phyloP scores from a whole-genome alignment of 2,113 vertebrate genomes.

The Lota lota region DNA sequence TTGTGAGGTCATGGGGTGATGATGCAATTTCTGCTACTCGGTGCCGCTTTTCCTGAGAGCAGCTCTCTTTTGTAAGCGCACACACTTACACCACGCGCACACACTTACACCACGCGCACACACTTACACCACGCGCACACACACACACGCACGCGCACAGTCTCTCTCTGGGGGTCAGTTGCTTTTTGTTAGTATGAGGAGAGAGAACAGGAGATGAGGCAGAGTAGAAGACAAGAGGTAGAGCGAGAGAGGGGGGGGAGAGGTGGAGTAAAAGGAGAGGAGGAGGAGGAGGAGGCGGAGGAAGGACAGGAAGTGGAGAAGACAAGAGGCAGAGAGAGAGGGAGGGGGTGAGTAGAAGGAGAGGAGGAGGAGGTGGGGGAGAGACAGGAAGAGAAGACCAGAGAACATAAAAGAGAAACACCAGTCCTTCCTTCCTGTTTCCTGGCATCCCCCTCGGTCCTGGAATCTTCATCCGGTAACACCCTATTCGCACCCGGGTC shows the following conservation, averaged over 20 bases:
- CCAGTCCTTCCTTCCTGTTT: background rate
- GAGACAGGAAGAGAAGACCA: background rate
- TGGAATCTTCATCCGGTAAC: background rate
- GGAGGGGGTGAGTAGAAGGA: background rate
- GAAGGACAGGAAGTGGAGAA: no score
- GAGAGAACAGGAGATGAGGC: background rate
- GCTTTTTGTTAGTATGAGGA: background rate
- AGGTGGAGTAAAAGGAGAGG: background rate
- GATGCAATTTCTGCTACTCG: slow-evolving; percentile 68
- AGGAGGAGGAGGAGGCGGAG: no score
- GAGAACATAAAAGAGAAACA: background rate
- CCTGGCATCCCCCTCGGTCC: background rate
- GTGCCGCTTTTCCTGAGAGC: slow-evolving; percentile 62
- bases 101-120: slow-evolving; percentile 22
- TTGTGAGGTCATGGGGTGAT: slow-evolving; percentile 62
- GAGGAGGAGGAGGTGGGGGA: background rate
- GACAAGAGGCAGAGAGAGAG: background rate
- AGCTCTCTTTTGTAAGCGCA: slow-evolving; percentile 41
- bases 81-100: no score
- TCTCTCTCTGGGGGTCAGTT: background rate
- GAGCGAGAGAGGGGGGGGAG: background rate
- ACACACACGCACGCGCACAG: slow-evolving; percentile 23
- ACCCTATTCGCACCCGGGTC: background rate
- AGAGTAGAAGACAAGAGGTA: background rate
- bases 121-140: slow-evolving; percentile 19